These are phyloP conservation scores for Agonopterix heracliana DNA, from an alignment of 2,888 invertebrate genomes.

Conservation along the genomic window DNA sequence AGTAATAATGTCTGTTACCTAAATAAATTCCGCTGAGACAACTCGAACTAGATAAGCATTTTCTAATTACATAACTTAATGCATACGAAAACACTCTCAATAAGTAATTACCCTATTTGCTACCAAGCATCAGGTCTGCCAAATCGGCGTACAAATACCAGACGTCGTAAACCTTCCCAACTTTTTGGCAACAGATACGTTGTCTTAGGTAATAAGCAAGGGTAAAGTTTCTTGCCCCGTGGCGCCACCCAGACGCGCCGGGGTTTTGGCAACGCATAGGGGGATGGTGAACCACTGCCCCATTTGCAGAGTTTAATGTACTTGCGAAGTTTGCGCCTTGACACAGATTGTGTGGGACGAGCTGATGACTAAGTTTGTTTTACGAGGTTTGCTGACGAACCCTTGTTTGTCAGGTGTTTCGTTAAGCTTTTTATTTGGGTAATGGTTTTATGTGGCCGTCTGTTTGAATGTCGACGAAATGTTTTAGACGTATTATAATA, in stretches of 20 bases:
- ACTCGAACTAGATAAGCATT: too few relatives aligned
- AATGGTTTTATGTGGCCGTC: too few relatives aligned
- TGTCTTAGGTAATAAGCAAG: background rate
- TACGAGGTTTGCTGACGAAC: background rate
- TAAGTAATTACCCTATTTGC: too few relatives aligned
- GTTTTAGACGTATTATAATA: too few relatives aligned
- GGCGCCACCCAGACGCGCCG: slow-evolving; percentile 1
- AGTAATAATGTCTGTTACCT: too few relatives aligned
- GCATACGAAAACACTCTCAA: too few relatives aligned
- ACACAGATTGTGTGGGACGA: slow-evolving; percentile 4
- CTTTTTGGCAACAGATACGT: background rate
- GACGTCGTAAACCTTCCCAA: background rate
- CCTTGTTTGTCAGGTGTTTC: too few relatives aligned
- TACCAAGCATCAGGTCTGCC: too few relatives aligned
- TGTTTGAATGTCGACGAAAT: too few relatives aligned
- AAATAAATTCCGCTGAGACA: too few relatives aligned
- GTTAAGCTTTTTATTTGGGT: too few relatives aligned
- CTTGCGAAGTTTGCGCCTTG: slow-evolving; percentile 7
- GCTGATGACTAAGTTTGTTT: slow-evolving; percentile 3
- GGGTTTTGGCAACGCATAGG: slow-evolving; percentile 2
- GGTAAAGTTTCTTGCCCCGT: background rate
- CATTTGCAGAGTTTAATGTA: slow-evolving; percentile 4
- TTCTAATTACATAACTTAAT: too few relatives aligned
- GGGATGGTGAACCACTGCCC: slow-evolving; percentile 5
- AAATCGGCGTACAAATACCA: background rate